Evolutionary conservation across 2,888 invertebrate genomes (phyloP).

Genomic region (Diloba caeruleocephala): DNA sequence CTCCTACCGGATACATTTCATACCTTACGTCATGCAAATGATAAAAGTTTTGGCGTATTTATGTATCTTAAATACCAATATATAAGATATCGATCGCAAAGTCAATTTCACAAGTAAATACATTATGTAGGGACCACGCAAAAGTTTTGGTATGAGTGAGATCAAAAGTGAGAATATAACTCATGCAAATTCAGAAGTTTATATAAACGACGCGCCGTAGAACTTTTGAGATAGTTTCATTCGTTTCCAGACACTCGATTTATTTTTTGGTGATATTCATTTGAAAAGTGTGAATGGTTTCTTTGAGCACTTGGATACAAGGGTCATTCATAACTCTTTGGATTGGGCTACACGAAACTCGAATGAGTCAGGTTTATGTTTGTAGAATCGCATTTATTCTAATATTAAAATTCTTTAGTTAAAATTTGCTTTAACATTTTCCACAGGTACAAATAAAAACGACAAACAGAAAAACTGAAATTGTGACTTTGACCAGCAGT

Average conservation of each 20-base stretch:
- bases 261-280: conserved; percentile 41
- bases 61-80: conserved; percentile 33
- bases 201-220: conserved; percentile 60
- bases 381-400: conserved; percentile 2
- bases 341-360: conserved; percentile 9
- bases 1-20: too few relatives aligned
- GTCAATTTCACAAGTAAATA: conserved; percentile 60
- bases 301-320: conserved; percentile 11
- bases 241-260: conserved; percentile 51
- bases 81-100: conserved; percentile 49
- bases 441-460: conserved; percentile 2
- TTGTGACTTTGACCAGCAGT: not conserved
- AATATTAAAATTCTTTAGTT: conserved; percentile 1
- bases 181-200: conserved; percentile 71
- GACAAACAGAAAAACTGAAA: not conserved
- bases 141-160: conserved; percentile 62
- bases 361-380: conserved; percentile 5
- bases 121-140: conserved; percentile 54
- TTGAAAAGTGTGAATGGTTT: conserved; percentile 36
- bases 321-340: conserved; percentile 24
- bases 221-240: conserved; percentile 58
- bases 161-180: conserved; percentile 68
- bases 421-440: too few relatives aligned
- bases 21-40: conserved; percentile 16
- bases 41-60: conserved; percentile 34